Percentiles rank a stretch among this genome's conserved stretches.
Evolutionary conservation across 2,113 vertebrate species (phyloP).

Genomic region (Actinemys pallida): DNA sequence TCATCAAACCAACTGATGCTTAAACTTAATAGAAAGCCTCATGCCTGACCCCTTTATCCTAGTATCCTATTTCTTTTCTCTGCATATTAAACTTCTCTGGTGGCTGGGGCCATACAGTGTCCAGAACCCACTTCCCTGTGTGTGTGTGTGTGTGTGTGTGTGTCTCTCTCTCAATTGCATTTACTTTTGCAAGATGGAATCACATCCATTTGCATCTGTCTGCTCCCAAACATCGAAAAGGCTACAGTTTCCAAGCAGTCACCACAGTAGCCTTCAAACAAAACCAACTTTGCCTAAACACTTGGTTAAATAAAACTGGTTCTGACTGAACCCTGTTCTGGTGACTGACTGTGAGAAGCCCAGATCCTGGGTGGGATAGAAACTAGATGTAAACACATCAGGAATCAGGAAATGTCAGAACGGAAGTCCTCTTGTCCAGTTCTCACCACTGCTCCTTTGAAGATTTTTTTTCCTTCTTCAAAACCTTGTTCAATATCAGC

Average conservation of each 20-base stretch:
- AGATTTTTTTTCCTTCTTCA: not conserved
- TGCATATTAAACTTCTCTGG: no score
- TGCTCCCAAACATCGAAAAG: not conserved
- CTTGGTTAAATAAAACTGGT: not conserved
- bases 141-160: no score
- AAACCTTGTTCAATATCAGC: not conserved
- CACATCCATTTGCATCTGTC: rapidly evolving
- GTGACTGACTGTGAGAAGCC: not conserved
- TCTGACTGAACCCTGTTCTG: not conserved
- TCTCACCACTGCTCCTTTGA: not conserved
- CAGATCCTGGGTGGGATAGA: no score
- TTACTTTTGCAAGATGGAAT: rapidly evolving
- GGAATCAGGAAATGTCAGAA: not conserved
- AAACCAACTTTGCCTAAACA: not conserved
- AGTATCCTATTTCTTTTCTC: no score
- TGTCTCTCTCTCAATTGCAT: no score
- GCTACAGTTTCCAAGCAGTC: rapidly evolving
- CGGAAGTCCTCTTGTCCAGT: not conserved
- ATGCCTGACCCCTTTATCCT: no score
- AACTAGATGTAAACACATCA: not conserved
- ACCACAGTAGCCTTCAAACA: rapidly evolving
- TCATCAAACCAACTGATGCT: not conserved
- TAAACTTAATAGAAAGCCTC: not conserved
- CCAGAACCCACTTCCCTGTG: rapidly evolving
- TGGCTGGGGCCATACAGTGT: no score